Base-by-base conservation (phyloP, 2,888 invertebrate species). In the Arge pagana region DNA sequence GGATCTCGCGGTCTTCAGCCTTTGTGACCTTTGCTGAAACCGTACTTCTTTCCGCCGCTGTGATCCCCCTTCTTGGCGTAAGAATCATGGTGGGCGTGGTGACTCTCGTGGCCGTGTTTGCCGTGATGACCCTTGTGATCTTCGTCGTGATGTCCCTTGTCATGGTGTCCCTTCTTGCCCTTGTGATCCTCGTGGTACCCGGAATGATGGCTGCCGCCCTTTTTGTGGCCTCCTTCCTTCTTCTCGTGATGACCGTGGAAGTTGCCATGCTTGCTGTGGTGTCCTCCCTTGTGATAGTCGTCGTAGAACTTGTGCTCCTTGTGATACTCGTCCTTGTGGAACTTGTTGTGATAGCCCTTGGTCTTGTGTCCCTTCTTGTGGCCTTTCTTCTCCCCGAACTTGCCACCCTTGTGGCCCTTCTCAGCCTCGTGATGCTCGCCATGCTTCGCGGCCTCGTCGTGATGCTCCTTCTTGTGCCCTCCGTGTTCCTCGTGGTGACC, bases 301-400 rank as follows among this genome's bases (percentile, higher is more conserved):
- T 88, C 88, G 76, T 88, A 88, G 79, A 88, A 87, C 70, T 87
- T 88, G 75, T 89, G 89, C 67, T 88, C 88, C 65, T 86, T 88
- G 71, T 87, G 85, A 76, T 85, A 88, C 71, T 89, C 89, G 64
- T 89, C 89, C 70, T 87, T 87, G 77, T 87, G 87, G 74, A 87
- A 86, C 62, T 87, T 87, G 77, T 89, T 87, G 78, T 89, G 88
- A 75, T 86, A 88, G 0, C 89, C 89, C 73, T 86, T 87, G 1
- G 87, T 87, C 70, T 88, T 88, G 67, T 88, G 88, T 3, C 89
- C 89, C 63, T 87, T 87, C 68, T 88, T 88, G 69, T 89, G 88
- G 0, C 87, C 88, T 58, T 87, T 86, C 67, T 88, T 88, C 71
- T 88, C 87, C 1, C 84, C 86, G 56, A 86, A 88, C 68, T 87